Percentiles rank a stretch among this genome's conserved stretches.
Evolutionary conservation across 1,140 invertebrate genomes (phyloP).

Genomic region (Aculops lycopersici): DNA sequence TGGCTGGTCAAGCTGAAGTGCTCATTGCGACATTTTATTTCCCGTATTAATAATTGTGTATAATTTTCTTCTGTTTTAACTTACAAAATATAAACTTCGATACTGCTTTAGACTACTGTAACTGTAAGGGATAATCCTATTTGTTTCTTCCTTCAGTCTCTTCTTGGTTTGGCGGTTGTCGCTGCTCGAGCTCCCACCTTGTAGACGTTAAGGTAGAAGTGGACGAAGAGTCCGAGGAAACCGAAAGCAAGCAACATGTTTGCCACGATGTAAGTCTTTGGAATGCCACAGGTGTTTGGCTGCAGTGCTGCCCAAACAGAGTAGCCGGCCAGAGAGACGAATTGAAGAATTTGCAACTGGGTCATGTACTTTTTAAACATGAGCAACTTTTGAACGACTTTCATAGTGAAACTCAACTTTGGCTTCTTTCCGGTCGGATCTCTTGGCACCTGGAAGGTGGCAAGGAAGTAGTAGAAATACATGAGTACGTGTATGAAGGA

Average conservation of each 20-base stretch:
- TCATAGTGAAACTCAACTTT: no score
- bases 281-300: background rate
- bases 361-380: slow-evolving; percentile 27
- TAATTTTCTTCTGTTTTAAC: no score
- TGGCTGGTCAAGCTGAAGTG: no score
- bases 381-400: slow-evolving; percentile 21
- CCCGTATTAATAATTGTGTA: no score
- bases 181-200: background rate
- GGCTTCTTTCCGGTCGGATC: slow-evolving; percentile 19
- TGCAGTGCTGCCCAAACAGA: background rate
- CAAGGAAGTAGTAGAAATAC: slow-evolving; percentile 54
- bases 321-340: slow-evolving; percentile 15
- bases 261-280: background rate
- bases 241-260: background rate
- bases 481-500: slow-evolving; percentile 28
- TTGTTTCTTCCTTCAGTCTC: no score
- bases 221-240: background rate
- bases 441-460: slow-evolving; percentile 37
- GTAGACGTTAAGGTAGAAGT: background rate
- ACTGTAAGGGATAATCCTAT: no score
- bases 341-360: slow-evolving; percentile 19
- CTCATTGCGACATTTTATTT: no score
- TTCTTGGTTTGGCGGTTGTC: no score
- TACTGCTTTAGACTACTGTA: no score
- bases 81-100: no score